phyloP scores from a whole-genome alignment of 2,113 vertebrate species.

The Axis porcinus region DNA sequence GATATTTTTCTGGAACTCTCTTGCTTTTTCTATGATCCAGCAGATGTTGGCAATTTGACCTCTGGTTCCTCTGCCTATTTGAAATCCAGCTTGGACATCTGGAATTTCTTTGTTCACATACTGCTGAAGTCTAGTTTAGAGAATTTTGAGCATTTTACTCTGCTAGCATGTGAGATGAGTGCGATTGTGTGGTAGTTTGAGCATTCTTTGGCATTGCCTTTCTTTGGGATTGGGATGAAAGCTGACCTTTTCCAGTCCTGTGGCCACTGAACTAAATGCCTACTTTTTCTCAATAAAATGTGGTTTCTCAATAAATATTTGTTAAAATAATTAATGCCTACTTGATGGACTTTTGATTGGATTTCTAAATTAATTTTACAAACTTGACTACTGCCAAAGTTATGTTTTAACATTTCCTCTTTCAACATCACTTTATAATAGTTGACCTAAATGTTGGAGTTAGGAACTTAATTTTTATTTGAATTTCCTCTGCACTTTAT shows the following conservation, averaged over 20 bases:
- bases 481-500: background rate
- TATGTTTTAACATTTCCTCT: background rate
- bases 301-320: background rate
- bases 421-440: background rate
- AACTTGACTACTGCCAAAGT: background rate
- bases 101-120: background rate
- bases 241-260: background rate
- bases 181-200: background rate
- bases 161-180: background rate
- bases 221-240: background rate
- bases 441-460: background rate
- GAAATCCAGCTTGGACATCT: background rate
- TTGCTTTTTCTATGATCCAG: background rate
- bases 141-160: background rate
- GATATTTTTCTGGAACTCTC: background rate
- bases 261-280: background rate
- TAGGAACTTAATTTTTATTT: background rate
- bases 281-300: background rate
- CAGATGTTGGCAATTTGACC: background rate
- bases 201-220: background rate
- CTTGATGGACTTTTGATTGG: background rate
- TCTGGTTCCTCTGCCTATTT: background rate
- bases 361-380: background rate
- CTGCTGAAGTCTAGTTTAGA: background rate
- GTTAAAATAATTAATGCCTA: background rate